A percentile compares a stretch with the other conserved stretches of the same genome.
These are phyloP conservation scores for Taenioides sp. DNA, from an alignment of 2,797 vertebrate species.

Conservation along the genomic window DNA sequence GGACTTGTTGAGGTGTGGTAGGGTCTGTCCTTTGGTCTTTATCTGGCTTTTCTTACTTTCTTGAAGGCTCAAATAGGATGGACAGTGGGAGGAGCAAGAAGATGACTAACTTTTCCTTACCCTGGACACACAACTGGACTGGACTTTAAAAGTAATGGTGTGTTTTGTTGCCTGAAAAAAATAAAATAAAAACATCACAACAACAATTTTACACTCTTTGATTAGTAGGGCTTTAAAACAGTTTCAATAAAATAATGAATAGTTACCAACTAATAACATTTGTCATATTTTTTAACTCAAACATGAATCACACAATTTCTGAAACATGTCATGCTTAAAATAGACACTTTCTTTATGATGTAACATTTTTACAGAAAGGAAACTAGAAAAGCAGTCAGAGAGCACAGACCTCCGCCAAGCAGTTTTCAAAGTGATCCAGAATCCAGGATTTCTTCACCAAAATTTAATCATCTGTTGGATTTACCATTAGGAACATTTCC, in stretches of 20 bases:
- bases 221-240: not conserved
- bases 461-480: too few relatives aligned
- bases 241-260: not conserved
- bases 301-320: slow-evolving; percentile 35
- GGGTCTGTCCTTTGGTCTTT: slow-evolving; percentile 80
- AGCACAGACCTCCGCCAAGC: too few relatives aligned
- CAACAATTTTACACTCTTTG: not conserved
- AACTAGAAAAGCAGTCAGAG: too few relatives aligned
- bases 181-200: not conserved
- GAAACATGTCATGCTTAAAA: slow-evolving; percentile 26
- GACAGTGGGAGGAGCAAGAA: slow-evolving; percentile 82
- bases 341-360: not conserved
- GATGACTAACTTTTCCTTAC: slow-evolving; percentile 60
- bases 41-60: slow-evolving; percentile 81
- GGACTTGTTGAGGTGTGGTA: slow-evolving; percentile 60
- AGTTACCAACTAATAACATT: slow-evolving; percentile 12
- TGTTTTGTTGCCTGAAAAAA: slow-evolving; percentile 2
- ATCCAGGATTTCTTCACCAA: too few relatives aligned
- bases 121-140: slow-evolving; percentile 40
- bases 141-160: slow-evolving; percentile 38
- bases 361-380: slow-evolving; percentile 4
- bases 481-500: too few relatives aligned
- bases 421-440: too few relatives aligned
- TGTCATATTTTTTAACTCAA: slow-evolving; percentile 15
- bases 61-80: slow-evolving; percentile 87